phyloP scores from a whole-genome alignment of 2,797 vertebrate genomes.

The Danionella dracula region DNA sequence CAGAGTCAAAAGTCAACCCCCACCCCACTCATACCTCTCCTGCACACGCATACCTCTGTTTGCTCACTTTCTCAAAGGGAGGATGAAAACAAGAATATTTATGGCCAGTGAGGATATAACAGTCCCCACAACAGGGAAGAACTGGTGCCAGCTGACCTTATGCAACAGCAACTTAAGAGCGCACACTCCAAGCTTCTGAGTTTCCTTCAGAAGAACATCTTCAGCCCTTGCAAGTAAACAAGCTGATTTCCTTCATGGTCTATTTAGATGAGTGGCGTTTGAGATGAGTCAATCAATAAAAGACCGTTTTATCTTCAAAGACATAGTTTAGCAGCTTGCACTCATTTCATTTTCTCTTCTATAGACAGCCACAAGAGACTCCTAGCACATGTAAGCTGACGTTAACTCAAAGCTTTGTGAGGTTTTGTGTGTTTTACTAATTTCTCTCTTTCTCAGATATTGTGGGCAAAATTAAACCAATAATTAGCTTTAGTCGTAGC shows the following conservation, averaged over 20 bases:
- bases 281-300: neutral
- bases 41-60: too few relatives aligned
- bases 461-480: too few relatives aligned
- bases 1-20: too few relatives aligned
- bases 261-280: neutral
- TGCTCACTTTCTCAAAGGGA: neutral
- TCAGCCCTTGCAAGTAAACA: neutral
- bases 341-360: neutral
- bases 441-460: too few relatives aligned
- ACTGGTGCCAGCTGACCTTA: slow-evolving; percentile 8
- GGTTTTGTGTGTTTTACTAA: too few relatives aligned
- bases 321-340: neutral
- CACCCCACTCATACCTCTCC: too few relatives aligned
- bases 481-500: too few relatives aligned
- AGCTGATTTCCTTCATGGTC: neutral
- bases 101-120: neutral
- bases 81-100: slow-evolving; percentile 9
- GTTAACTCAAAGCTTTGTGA: too few relatives aligned
- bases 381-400: neutral
- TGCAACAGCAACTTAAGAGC: neutral
- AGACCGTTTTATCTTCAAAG: neutral
- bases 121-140: neutral
- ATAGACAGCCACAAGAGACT: neutral
- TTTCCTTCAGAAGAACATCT: neutral
- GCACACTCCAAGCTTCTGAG: neutral